Conservation (phyloP, 2,888 invertebrate species). For the Lepidocyrtoides sp. region DNA sequence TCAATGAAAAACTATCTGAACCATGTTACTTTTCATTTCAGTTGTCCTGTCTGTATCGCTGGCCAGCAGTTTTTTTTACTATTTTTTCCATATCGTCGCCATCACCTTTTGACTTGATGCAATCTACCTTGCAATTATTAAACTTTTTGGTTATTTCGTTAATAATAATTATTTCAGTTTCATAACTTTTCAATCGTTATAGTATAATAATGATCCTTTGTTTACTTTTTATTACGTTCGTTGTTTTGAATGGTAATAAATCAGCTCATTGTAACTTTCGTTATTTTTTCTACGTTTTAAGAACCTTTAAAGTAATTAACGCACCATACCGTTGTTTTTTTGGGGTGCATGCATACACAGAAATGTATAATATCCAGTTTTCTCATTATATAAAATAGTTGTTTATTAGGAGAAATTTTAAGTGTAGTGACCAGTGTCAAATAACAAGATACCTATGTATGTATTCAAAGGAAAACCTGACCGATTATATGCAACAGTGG, state of each 20-base stretch:
- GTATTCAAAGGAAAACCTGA: conserved; percentile 73
- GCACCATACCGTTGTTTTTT: conserved; percentile 14
- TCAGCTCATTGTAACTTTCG: conserved; percentile 41
- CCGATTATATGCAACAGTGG: conserved; percentile 77
- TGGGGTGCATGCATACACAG: background rate
- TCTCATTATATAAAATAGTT: background rate
- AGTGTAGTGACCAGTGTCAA: background rate
- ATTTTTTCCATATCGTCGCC: background rate
- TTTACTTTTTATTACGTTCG: background rate
- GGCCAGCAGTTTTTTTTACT: conserved; percentile 17
- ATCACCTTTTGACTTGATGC: background rate
- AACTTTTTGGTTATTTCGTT: background rate
- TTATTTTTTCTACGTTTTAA: conserved; percentile 6
- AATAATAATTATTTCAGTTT: background rate
- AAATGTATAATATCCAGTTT: background rate
- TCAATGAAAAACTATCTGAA: too few relatives aligned
- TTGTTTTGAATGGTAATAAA: background rate
- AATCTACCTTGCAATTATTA: background rate
- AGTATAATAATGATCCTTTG: background rate
- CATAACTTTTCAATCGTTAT: background rate
- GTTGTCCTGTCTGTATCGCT: conserved; percentile 1
- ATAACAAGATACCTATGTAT: conserved; percentile 60
- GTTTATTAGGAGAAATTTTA: background rate
- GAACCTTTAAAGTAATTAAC: background rate
- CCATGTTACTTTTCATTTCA: background rate